These are phyloP conservation scores for Limnephilus lunatus DNA, from an alignment of 2,888 invertebrate genomes.

Conservation along the genomic window DNA sequence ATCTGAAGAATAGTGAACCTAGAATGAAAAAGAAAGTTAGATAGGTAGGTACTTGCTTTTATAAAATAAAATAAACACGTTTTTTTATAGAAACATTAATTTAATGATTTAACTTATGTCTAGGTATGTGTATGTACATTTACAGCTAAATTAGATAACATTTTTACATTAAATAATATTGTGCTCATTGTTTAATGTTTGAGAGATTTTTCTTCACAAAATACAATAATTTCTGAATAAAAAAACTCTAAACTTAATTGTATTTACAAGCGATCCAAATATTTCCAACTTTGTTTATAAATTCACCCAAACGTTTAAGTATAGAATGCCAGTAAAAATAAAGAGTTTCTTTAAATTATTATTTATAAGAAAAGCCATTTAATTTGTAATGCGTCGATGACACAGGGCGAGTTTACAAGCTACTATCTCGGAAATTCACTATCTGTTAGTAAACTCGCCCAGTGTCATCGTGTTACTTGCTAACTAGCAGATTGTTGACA, in stretches of 20 bases:
- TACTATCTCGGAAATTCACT: too few relatives aligned
- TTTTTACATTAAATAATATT: slow-evolving; percentile 5
- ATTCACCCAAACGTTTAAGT: not conserved
- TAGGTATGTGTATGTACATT: slow-evolving; percentile 16
- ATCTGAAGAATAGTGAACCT: not conserved
- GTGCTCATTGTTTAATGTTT: not conserved
- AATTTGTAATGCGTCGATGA: too few relatives aligned
- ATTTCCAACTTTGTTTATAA: not conserved
- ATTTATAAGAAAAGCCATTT: not conserved
- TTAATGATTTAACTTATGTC: not conserved
- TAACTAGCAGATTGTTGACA: too few relatives aligned
- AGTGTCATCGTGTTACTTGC: too few relatives aligned
- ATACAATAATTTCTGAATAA: not conserved
- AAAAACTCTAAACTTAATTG: not conserved
- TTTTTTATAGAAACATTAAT: slow-evolving; percentile 17
- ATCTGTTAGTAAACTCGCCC: too few relatives aligned
- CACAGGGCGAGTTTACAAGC: too few relatives aligned
- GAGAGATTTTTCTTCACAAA: not conserved
- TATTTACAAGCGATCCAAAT: not conserved
- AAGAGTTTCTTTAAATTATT: not conserved
- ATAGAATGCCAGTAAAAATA: not conserved
- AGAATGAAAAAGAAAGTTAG: not conserved
- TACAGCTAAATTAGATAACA: slow-evolving; percentile 14
- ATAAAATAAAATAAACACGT: not conserved
- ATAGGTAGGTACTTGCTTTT: not conserved